These are phyloP conservation scores for Hybognathus amarus DNA, from an alignment of 2,797 vertebrate genomes.

Conservation along the genomic window DNA sequence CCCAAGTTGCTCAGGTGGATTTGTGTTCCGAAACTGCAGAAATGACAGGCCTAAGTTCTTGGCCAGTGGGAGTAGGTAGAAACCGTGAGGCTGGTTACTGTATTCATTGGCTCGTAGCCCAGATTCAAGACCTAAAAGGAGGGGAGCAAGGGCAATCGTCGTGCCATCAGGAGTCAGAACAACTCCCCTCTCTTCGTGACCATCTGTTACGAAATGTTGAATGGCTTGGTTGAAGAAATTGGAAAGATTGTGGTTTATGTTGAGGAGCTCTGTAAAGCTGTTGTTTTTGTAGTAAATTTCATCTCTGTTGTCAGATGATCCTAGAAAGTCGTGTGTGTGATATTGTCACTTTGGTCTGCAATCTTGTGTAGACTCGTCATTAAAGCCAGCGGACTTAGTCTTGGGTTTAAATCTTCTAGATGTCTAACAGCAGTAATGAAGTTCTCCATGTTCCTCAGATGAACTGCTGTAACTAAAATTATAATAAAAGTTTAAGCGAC, in stretches of 20 bases:
- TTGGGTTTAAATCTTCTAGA: conserved; percentile 68
- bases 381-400: conserved; percentile 55
- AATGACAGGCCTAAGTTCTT: conserved; percentile 78
- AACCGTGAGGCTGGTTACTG: conserved; percentile 43
- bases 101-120: conserved; percentile 71
- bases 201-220: conserved; percentile 63
- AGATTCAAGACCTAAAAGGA: conserved; percentile 79
- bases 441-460: conserved; percentile 75
- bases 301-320: conserved; percentile 52
- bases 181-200: conserved; percentile 78
- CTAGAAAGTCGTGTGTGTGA: conserved; percentile 71
- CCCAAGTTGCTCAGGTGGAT: conserved; percentile 66
- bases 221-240: conserved; percentile 71
- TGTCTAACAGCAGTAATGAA: conserved; percentile 73
- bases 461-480: conserved; percentile 61
- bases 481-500: not conserved
- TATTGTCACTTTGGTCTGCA: conserved; percentile 61
- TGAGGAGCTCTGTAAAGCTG: conserved; percentile 54
- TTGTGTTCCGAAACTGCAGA: conserved; percentile 67
- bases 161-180: conserved; percentile 85
- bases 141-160: conserved; percentile 79
- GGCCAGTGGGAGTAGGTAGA: conserved; percentile 77
- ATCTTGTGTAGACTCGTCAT: conserved; percentile 64
- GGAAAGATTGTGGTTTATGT: conserved; percentile 67
- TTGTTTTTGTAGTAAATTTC: conserved; percentile 36